These are phyloP conservation scores for Andrena bucephala DNA, from an alignment of 2,888 invertebrate species.

Conservation along the genomic window DNA sequence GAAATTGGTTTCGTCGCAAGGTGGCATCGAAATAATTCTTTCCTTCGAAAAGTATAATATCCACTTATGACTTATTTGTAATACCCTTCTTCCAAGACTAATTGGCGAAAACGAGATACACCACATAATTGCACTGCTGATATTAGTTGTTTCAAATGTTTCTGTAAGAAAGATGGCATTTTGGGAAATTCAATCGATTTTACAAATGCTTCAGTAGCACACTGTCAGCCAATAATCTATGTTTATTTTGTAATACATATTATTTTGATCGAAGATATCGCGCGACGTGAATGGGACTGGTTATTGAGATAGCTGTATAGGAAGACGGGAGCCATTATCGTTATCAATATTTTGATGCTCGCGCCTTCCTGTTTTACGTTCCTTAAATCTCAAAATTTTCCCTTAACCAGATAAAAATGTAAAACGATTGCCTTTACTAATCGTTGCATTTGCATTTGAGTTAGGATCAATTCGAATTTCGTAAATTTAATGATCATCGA, in stretches of 20 bases:
- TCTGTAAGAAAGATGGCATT: no score
- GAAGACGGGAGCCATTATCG: conserved; percentile 24
- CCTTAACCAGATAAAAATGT: not conserved
- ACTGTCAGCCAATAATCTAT: conserved; percentile 8
- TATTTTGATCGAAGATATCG: conserved; percentile 17
- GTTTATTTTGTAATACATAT: conserved; percentile 20
- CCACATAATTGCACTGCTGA: no score
- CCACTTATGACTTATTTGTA: not conserved
- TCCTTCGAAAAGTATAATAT: not conserved
- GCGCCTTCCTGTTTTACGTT: not conserved
- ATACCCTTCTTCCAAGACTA: not conserved
- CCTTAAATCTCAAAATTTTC: not conserved
- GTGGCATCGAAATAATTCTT: conserved; percentile 42
- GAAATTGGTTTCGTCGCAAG: conserved; percentile 59
- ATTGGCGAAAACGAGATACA: not conserved
- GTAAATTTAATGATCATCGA: no score
- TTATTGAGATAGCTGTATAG: conserved; percentile 18
- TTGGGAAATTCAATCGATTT: not conserved
- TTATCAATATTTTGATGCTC: conserved; percentile 33
- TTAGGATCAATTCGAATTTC: no score
- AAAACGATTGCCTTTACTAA: no score
- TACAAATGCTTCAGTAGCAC: not conserved
- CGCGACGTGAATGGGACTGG: not conserved
- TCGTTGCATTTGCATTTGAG: no score
- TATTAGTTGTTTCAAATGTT: no score